Base-by-base conservation (phyloP, 1,140 invertebrate species). In the Drosophila repletoides region DNA sequence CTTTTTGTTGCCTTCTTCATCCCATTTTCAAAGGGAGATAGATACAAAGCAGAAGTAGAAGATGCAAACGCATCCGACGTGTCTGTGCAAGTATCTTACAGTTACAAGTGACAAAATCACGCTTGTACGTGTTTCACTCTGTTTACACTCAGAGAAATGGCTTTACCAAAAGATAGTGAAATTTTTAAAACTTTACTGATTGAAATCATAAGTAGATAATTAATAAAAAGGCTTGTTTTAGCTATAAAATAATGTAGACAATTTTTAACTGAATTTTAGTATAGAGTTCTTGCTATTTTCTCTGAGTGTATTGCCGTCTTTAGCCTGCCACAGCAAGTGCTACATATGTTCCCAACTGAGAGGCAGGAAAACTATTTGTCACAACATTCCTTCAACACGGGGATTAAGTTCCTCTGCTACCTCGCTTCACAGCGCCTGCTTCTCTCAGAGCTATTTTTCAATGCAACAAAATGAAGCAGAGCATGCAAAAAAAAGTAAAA, bases 311-410 rank as follows among this genome's bases (percentile, higher is more conserved):
- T n/a, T n/a, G n/a, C 4, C 51, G 38, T 9, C 31, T 21, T 19
- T 31, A 21, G 24, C 21, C 21, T 52, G 58, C 15, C 26, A 7
- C 59, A 43, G 21, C 60, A 45, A 63, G 53, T 34, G 60, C 24
- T 48, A 64, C 60, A 64, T 46, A 64, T 64, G 60, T 55, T 53
- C 38, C 22, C 59, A 69, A 41, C 59, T n/a, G n/a, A n/a, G 64
- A 36, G 61, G 38, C 52, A 66, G 70, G 28, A 68, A 56, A 86
- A 86, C 80, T 84, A 84, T 84, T 84, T 86, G 80, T 84, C 75
- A 76, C 81, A 59, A 56, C 81, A 87, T 86, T 76, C 67, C 75
- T 76, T 65, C 70, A 76, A 34, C 56, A 52, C 52, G 53, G 73
- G 75, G 80, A 80, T 76, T 84, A 86, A 87, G 80, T 80, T 73